Conservation (phyloP, 2,888 invertebrate genomes). For the Tetrapedia diversipes region DNA sequence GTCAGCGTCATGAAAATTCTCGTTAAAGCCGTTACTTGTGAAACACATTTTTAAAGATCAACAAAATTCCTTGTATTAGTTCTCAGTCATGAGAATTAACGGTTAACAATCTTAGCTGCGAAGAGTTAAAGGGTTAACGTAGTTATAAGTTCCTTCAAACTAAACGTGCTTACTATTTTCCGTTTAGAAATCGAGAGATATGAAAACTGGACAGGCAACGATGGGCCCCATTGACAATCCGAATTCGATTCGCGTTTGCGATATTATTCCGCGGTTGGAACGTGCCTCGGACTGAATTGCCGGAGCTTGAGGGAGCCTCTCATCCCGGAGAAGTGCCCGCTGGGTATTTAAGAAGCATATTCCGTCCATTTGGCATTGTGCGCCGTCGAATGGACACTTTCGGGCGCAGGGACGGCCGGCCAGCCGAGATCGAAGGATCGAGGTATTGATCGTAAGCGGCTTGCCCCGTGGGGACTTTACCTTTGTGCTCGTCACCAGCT, state of each 20-base stretch:
- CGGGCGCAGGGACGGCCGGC: conserved; percentile 40
- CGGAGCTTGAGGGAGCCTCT: conserved; percentile 61
- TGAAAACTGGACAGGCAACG: not conserved
- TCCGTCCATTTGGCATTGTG: conserved; percentile 69
- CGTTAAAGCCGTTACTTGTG: too few species aligned
- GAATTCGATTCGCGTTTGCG: conserved; percentile 50
- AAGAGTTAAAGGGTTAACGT: too few species aligned
- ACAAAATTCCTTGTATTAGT: too few species aligned
- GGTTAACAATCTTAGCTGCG: too few species aligned
- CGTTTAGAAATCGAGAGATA: not conserved
- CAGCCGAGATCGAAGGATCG: conserved; percentile 69
- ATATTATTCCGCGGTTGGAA: conserved; percentile 62
- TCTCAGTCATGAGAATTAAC: too few species aligned
- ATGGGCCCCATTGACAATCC: conserved; percentile 4
- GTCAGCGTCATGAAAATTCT: too few species aligned
- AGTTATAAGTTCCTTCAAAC: too few species aligned
- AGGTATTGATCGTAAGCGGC: conserved; percentile 81
- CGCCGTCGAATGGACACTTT: conserved; percentile 60
- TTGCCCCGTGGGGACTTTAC: conserved; percentile 69
- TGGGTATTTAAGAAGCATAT: conserved; percentile 69
- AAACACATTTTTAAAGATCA: too few species aligned
- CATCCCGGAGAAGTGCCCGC: conserved; percentile 49
- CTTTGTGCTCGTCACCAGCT: conserved; percentile 69
- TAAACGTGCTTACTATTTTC: too few species aligned
- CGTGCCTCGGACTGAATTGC: conserved; percentile 74